Evolutionary conservation across 2,797 vertebrate genomes (phyloP).

Genomic region (Caiman crocodilus): DNA sequence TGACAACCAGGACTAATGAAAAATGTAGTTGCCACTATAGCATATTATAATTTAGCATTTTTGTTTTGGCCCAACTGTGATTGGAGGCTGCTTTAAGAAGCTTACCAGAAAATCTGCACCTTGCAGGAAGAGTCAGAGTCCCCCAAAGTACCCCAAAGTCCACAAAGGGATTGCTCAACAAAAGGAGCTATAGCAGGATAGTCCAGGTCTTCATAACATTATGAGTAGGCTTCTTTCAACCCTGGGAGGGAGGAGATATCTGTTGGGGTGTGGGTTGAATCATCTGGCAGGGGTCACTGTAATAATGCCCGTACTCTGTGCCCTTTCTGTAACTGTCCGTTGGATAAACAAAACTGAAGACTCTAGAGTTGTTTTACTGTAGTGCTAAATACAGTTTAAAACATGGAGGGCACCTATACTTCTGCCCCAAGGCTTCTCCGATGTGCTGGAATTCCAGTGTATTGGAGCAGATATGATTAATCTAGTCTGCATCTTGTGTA

Average conservation of each 20-base stretch:
- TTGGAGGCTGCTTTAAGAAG: constrained; percentile 25
- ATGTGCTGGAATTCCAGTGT: too few species aligned
- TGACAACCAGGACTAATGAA: constrained; percentile 58
- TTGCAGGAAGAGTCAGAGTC: constrained; percentile 20
- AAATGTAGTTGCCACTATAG: constrained; percentile 49
- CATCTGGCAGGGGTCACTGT: neutral
- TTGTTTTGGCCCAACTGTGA: constrained; percentile 36
- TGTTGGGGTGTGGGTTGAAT: neutral
- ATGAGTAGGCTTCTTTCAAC: neutral
- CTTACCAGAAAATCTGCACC: constrained; percentile 17
- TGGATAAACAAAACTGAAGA: neutral
- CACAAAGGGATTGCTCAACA: neutral
- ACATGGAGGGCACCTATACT: too few species aligned
- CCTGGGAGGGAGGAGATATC: neutral
- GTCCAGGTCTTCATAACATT: neutral
- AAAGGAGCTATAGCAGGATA: neutral
- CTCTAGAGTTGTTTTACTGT: neutral
- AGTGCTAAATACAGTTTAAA: neutral
- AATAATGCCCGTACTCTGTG: neutral
- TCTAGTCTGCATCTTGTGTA: too few species aligned
- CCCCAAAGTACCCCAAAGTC: neutral
- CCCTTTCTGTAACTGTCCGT: neutral
- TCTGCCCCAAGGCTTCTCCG: too few species aligned
- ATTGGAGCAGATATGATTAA: too few species aligned
- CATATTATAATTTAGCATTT: constrained; percentile 47